Percentiles rank a stretch among this genome's conserved stretches.
Evolutionary conservation across 2,888 invertebrate genomes (phyloP).

Genomic region (Creontiades dilutus): DNA sequence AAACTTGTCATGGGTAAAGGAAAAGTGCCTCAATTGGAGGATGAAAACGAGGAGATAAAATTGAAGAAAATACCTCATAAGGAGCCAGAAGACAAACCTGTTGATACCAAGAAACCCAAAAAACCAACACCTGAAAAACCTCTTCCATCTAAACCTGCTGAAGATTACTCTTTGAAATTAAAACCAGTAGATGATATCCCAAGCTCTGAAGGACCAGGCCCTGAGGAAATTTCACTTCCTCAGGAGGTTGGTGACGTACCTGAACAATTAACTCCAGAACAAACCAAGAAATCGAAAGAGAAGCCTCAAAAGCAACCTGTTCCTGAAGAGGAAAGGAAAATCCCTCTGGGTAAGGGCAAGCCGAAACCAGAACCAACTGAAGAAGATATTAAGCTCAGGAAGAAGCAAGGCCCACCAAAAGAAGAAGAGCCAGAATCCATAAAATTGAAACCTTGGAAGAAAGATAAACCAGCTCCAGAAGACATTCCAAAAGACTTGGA

Average conservation of each 20-base stretch:
- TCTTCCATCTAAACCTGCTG: slow-evolving; percentile 76
- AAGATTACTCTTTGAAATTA: slow-evolving; percentile 75
- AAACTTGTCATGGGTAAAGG: slow-evolving; percentile 81
- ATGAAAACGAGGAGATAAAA: slow-evolving; percentile 78
- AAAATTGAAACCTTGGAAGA: slow-evolving; percentile 77
- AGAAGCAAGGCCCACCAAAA: slow-evolving; percentile 78
- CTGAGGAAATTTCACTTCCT: slow-evolving; percentile 46
- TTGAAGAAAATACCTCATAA: slow-evolving; percentile 81
- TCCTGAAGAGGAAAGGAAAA: slow-evolving; percentile 74
- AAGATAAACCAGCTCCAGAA: slow-evolving; percentile 77
- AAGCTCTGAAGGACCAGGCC: slow-evolving; percentile 77
- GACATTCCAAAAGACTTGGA: slow-evolving; percentile 76
- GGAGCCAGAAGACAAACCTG: slow-evolving; percentile 77
- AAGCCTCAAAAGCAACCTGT: slow-evolving; percentile 63
- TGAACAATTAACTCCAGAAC: not conserved
- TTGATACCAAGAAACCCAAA: slow-evolving; percentile 76
- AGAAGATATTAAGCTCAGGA: slow-evolving; percentile 78
- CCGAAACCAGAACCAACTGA: slow-evolving; percentile 76
- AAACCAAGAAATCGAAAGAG: slow-evolving; percentile 54
- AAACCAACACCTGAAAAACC: slow-evolving; percentile 76
- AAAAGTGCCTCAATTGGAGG: slow-evolving; percentile 78
- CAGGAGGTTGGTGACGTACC: not conserved
- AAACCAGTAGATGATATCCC: slow-evolving; percentile 76
- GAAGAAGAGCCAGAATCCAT: slow-evolving; percentile 78
- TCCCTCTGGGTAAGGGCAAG: slow-evolving; percentile 75